Evolutionary conservation across 2,797 vertebrate species (phyloP).

Genomic region (Hypotaenidia philippensis): DNA sequence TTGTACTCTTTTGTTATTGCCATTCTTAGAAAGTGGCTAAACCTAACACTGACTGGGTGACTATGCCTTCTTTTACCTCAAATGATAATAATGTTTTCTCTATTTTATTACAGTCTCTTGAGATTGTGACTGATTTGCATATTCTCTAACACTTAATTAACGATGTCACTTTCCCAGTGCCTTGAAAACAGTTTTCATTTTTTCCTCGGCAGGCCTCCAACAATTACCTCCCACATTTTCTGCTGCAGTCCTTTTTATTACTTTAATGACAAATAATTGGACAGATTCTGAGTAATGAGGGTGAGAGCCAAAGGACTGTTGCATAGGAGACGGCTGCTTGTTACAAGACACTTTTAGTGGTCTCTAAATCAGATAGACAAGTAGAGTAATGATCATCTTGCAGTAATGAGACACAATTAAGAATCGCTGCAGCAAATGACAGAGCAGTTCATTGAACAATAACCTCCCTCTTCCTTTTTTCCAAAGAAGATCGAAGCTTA

Average conservation of each 20-base stretch:
- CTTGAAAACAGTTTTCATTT: conserved; percentile 84
- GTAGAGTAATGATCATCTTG: conserved; percentile 87
- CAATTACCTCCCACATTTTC: conserved; percentile 86
- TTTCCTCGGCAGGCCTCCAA: conserved; percentile 79
- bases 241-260: conserved; percentile 85
- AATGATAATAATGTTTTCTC: conserved; percentile 81
- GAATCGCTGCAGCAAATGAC: conserved; percentile 84
- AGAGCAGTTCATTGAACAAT: conserved; percentile 86
- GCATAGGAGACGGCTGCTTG: conserved; percentile 81
- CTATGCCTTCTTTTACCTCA: conserved; percentile 68
- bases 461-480: conserved; percentile 80
- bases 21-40: conserved; percentile 49
- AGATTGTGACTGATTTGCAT: conserved; percentile 82
- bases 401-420: conserved; percentile 88
- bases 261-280: conserved; percentile 91
- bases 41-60: conserved; percentile 52
- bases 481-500: conserved; percentile 84
- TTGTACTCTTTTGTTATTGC: background rate
- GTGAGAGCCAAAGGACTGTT: conserved; percentile 85
- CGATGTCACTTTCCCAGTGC: conserved; percentile 83
- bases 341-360: conserved; percentile 88
- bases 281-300: conserved; percentile 89
- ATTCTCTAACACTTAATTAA: conserved; percentile 87
- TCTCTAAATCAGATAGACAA: conserved; percentile 90
- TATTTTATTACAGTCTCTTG: conserved; percentile 82